These are phyloP conservation scores for Laodelphax striatellus DNA, from an alignment of 1,140 invertebrate genomes.

Conservation along the genomic window DNA sequence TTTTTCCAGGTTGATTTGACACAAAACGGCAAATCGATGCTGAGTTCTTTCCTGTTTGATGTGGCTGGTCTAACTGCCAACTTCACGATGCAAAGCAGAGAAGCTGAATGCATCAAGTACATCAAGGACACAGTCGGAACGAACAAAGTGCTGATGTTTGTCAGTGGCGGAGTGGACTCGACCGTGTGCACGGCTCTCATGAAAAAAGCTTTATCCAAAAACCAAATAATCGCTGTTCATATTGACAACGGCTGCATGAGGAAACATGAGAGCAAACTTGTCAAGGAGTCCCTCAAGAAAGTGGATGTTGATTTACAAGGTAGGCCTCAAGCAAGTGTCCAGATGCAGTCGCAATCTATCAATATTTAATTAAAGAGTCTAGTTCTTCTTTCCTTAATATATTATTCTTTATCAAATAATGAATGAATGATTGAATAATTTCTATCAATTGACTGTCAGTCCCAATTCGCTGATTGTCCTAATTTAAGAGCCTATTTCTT, in stretches of 20 bases:
- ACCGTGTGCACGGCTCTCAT: constrained; percentile 94
- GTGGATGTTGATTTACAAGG: constrained; percentile 77
- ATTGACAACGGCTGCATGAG: constrained; percentile 99
- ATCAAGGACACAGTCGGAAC: constrained; percentile 81
- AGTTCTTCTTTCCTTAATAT: no score
- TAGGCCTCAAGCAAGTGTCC: constrained; percentile 22
- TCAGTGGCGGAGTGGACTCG: constrained; percentile 96
- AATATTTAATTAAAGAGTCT: no score
- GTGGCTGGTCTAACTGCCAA: constrained; percentile 74
- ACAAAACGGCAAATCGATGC: constrained; percentile 77
- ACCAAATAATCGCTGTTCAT: constrained; percentile 92
- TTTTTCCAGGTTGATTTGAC: constrained; percentile 73
- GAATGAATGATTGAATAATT: no score
- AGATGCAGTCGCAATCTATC: no score
- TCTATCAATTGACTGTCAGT: no score
- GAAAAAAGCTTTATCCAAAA: constrained; percentile 73
- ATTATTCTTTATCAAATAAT: no score
- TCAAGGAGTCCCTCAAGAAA: constrained; percentile 72
- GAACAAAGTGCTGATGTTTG: constrained; percentile 87
- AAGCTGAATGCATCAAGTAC: constrained; percentile 86
- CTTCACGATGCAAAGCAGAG: constrained; percentile 80
- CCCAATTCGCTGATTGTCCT: no score
- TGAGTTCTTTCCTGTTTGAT: constrained; percentile 91
- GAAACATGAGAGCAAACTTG: constrained; percentile 83
- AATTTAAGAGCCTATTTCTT: no score